Evolutionary conservation across 1,140 invertebrate species (phyloP), one percentile per base, ranked within the genome.

Genomic region (Danaus melanippus): DNA sequence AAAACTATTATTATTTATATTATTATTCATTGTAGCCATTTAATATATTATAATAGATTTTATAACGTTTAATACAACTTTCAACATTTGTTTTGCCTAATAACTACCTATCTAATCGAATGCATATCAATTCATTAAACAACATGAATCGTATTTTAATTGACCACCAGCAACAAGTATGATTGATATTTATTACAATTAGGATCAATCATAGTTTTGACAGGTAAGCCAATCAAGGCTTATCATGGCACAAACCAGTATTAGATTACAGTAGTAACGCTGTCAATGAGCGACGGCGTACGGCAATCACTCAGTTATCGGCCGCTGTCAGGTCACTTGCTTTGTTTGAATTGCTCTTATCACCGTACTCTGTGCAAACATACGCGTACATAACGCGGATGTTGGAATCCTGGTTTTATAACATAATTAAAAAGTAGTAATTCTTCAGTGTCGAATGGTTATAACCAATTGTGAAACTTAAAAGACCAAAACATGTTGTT

Each of bases 311-410:
- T 69, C 68, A 64, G 58, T 62, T 67, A 67, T 70, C 67, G 58
- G 49, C 44, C 54, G 59, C 56, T 67, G 68, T 67, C 67, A 63
- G 71, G 66, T 67, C 68, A 68, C 58, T 69, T 55, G 58, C 51
- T 53, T 47, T 76, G 71, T 76, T 71, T 76, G 66, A 56, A 56
- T 64, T 69, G 64, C 71, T 71, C 71, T 76, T 76, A 76, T 76
- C 74, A 60, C 57, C 53, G 61, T 48, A 60, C 62, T 50, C 60
- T 66, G 56, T 52, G 60, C 68, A 75, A 73, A 74, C 68, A 68
- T 56, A 53, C 62, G 52, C 57, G 53, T 44, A 56, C 45, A 40
- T 39, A 10, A 9, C 17, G 10, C 8, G 43, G 42, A 58, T 58
- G 40, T 55, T 32, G 40, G 51, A 58, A 52, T 46, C 10, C 10